A percentile compares a stretch with the other conserved stretches of the same genome.
Evolutionary conservation across 2,888 invertebrate genomes (phyloP).

Genomic region (Ceramica pisi): DNA sequence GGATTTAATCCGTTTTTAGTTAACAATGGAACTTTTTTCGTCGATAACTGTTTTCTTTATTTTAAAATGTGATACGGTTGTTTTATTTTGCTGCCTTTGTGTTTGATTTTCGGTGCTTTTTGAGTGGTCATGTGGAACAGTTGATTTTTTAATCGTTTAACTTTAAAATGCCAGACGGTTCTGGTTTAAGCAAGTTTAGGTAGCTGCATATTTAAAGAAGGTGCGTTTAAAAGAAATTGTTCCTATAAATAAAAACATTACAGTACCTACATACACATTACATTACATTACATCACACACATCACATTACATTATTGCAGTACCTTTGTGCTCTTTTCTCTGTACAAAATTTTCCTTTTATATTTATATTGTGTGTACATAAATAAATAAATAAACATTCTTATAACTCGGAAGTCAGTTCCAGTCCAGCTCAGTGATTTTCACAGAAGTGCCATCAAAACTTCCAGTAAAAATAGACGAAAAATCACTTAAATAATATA

Average conservation of each 20-base stretch:
- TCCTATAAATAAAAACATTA: too few species aligned
- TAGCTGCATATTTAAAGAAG: not conserved
- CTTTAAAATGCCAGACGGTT: conserved; percentile 7
- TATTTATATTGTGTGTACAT: too few species aligned
- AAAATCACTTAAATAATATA: not conserved
- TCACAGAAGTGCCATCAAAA: not conserved
- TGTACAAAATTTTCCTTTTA: too few species aligned
- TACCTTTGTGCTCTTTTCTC: too few species aligned
- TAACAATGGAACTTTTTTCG: conserved; percentile 57
- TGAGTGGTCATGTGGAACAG: conserved; percentile 46
- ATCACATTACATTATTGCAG: too few species aligned
- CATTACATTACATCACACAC: too few species aligned
- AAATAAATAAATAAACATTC: too few species aligned
- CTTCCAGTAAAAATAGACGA: too few species aligned
- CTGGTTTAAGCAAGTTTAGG: conserved; percentile 12
- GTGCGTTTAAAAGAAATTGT: not conserved
- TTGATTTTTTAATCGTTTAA: conserved; percentile 36
- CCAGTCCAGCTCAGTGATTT: not conserved
- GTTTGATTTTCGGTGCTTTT: conserved; percentile 54
- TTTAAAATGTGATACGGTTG: conserved; percentile 51
- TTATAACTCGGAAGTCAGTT: not conserved
- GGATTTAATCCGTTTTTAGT: conserved; percentile 74
- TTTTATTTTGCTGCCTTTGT: conserved; percentile 48
- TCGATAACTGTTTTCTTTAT: conserved; percentile 56
- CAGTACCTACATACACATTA: too few species aligned